phyloP scores from a whole-genome alignment of 2,113 vertebrate species.

The Nothocercus nigrocapillus region DNA sequence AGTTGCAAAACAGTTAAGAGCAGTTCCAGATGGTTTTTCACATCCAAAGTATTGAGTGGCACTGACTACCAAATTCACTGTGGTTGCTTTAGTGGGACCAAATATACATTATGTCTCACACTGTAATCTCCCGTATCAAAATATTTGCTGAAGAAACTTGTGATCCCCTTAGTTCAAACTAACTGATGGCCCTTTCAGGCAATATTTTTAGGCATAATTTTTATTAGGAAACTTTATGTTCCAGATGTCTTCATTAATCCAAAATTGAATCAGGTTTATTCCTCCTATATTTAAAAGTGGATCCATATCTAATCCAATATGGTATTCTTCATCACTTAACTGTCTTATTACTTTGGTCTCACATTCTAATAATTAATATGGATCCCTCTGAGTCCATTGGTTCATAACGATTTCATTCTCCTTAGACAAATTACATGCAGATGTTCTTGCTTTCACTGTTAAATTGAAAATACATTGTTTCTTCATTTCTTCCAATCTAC shows the following conservation, averaged over 20 bases:
- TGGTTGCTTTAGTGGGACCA: background rate
- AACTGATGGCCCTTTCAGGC: background rate
- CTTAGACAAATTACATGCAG: background rate
- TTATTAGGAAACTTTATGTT: background rate
- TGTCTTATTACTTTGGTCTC: constrained; percentile 23
- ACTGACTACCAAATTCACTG: background rate
- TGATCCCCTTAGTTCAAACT: background rate
- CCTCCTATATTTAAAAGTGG: constrained; percentile 22
- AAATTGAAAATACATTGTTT: background rate
- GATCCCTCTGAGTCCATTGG: background rate
- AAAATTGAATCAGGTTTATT: constrained; percentile 23
- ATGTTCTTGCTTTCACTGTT: background rate
- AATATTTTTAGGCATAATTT: background rate
- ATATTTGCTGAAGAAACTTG: background rate
- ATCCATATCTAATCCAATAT: constrained; percentile 30
- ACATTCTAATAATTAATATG: constrained; percentile 46
- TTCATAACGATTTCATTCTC: constrained; percentile 1
- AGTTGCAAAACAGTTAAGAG: background rate
- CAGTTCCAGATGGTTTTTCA: background rate
- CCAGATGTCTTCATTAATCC: constrained; percentile 31
- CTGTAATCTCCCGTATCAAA: background rate
- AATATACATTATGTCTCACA: background rate
- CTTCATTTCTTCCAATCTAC: background rate
- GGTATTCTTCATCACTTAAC: constrained; percentile 44
- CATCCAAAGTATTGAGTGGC: background rate